phyloP scores from a whole-genome alignment of 2,113 vertebrate species.

The Corythaixoides concolor region DNA sequence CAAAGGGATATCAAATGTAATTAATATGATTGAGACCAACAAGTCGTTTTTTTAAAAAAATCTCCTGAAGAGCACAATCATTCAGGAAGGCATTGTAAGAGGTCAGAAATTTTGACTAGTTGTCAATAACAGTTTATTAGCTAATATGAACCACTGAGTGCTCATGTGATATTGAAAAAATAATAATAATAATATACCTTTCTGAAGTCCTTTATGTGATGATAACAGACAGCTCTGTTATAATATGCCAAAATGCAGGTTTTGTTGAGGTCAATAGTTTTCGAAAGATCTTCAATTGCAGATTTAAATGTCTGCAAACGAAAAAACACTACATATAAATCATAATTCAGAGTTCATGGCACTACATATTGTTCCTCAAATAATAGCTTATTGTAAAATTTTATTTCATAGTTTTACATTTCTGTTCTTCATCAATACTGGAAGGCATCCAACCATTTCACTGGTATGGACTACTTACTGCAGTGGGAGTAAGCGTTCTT shows the following conservation, averaged over 20 bases:
- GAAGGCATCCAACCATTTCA: neutral
- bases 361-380: neutral
- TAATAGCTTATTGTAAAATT: neutral
- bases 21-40: neutral
- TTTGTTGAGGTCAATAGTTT: slow-evolving; percentile 66
- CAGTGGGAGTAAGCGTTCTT: neutral
- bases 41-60: neutral
- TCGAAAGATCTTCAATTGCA: slow-evolving; percentile 77
- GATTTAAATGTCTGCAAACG: slow-evolving; percentile 69
- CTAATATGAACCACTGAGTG: neutral
- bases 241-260: slow-evolving; percentile 74
- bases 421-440: neutral
- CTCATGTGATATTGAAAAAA: neutral
- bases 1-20: neutral
- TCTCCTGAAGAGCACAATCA: neutral
- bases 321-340: neutral
- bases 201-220: slow-evolving; percentile 69
- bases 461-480: neutral
- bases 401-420: neutral
- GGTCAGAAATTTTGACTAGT: neutral
- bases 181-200: slow-evolving; percentile 53
- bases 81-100: neutral
- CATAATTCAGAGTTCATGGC: neutral
- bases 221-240: slow-evolving; percentile 79
- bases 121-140: neutral